A percentile compares a stretch with the other conserved stretches of the same genome.
Evolutionary conservation across 2,888 invertebrate genomes (phyloP).

Genomic region (Spisula subtruncata): DNA sequence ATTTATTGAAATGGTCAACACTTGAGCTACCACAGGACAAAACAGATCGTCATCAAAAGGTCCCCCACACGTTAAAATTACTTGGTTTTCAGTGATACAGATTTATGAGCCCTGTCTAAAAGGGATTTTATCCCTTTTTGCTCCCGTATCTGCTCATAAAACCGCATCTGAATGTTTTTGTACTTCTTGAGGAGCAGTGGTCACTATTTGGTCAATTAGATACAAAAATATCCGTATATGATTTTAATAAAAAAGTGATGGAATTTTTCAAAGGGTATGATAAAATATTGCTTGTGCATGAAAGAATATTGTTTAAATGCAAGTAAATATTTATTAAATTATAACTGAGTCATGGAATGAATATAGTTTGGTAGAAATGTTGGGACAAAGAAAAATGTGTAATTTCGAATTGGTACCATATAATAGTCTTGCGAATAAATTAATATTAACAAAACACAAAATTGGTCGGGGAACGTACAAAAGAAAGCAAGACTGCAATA

Average conservation of each 20-base stretch:
- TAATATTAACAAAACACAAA: no score
- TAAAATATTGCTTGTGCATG: neutral
- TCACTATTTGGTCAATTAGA: conserved; percentile 32
- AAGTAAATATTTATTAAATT: neutral
- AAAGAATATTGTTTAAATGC: neutral
- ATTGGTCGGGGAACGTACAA: no score
- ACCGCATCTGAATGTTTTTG: conserved; percentile 31
- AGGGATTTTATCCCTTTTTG: conserved; percentile 33
- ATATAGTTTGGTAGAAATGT: no score
- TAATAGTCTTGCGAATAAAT: no score
- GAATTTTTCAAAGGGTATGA: neutral
- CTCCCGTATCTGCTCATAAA: conserved; percentile 29
- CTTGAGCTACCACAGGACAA: conserved; percentile 34
- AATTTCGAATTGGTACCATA: no score
- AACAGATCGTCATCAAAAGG: conserved; percentile 27
- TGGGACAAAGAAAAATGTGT: no score
- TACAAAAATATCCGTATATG: conserved; percentile 1
- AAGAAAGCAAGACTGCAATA: no score
- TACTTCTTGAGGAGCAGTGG: conserved; percentile 9
- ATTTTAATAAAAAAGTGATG: neutral
- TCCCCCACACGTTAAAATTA: conserved; percentile 29
- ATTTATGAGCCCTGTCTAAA: conserved; percentile 40
- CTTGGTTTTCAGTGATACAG: conserved; percentile 13
- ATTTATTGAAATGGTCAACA: conserved; percentile 49
- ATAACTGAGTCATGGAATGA: conserved; percentile 5